Percentiles rank a stretch among this genome's conserved stretches.
These are phyloP conservation scores for Spheniscus mendiculus DNA, from an alignment of 2,113 vertebrate species.

Conservation along the genomic window DNA sequence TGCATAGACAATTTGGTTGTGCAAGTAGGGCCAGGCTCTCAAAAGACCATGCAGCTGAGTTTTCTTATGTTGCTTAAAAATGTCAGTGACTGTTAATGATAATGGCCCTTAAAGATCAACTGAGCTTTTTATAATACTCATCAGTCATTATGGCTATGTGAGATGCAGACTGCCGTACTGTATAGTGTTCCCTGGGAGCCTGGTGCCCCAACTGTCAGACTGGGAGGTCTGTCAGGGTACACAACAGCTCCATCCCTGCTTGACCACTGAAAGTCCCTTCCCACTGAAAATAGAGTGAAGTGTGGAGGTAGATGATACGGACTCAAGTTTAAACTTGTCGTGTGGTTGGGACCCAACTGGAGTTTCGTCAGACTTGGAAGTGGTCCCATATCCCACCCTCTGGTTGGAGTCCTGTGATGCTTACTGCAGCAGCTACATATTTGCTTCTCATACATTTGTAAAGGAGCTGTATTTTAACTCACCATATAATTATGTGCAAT, in stretches of 20 bases:
- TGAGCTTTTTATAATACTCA: neutral
- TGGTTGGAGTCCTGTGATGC: neutral
- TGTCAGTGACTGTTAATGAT: neutral
- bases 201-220: neutral
- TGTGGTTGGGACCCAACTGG: neutral
- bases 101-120: neutral
- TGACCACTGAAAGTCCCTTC: neutral
- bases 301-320: neutral
- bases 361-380: neutral
- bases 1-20: neutral
- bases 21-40: neutral
- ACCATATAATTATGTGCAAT: neutral
- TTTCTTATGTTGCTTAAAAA: neutral
- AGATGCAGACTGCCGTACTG: neutral
- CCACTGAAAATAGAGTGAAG: neutral
- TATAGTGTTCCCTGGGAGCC: neutral
- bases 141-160: neutral
- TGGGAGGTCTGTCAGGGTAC: neutral
- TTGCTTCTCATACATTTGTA: neutral
- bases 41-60: neutral
- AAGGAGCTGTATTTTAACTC: neutral
- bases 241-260: neutral
- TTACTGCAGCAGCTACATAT: neutral
- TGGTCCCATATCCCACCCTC: neutral
- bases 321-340: neutral